A percentile compares a stretch with the other conserved stretches of the same genome.
phyloP scores from a whole-genome alignment of 92 coral and sea anemone species.

The Parazoanthus swiftii region DNA sequence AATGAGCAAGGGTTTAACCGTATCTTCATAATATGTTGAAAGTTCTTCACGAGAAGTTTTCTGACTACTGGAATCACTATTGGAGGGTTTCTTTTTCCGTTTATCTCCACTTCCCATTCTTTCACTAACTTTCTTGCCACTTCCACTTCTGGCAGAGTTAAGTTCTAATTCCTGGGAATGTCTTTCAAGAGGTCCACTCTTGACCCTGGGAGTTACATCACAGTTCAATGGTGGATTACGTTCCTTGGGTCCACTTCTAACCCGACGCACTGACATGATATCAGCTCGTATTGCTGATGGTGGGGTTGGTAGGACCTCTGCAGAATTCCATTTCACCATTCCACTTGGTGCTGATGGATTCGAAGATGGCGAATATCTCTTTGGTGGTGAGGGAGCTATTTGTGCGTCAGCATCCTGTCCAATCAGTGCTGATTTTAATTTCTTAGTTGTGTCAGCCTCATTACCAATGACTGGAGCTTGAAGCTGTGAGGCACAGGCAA shows the following conservation, averaged over 20 bases:
- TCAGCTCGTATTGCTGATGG: constrained; percentile 62
- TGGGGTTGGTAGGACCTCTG: constrained; percentile 71
- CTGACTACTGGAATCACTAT: constrained; percentile 46
- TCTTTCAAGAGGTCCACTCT: constrained; percentile 61
- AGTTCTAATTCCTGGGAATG: constrained; percentile 30
- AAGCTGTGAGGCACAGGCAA: neutral
- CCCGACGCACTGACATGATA: constrained; percentile 58
- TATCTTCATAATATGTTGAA: constrained; percentile 69
- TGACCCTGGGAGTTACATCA: constrained; percentile 50
- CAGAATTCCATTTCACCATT: constrained; percentile 58
- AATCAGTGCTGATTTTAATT: constrained; percentile 49
- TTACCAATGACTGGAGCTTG: constrained; percentile 14
- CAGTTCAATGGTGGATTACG: constrained; percentile 60
- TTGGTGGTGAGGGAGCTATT: constrained; percentile 74
- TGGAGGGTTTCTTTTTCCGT: constrained; percentile 54
- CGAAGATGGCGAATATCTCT: constrained; percentile 53
- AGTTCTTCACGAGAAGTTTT: constrained; percentile 74
- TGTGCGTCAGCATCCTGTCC: constrained; percentile 48
- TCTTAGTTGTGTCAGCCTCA: constrained; percentile 46
- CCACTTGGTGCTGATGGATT: constrained; percentile 52
- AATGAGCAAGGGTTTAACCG: constrained; percentile 80
- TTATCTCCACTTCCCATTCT: constrained; percentile 70
- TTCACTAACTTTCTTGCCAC: constrained; percentile 48
- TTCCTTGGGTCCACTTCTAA: constrained; percentile 92
- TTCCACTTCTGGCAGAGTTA: constrained; percentile 47